Percentiles rank a stretch among this genome's conserved stretches.
phyloP scores from a whole-genome alignment of 2,113 vertebrate species.

The Notothenia rossii region DNA sequence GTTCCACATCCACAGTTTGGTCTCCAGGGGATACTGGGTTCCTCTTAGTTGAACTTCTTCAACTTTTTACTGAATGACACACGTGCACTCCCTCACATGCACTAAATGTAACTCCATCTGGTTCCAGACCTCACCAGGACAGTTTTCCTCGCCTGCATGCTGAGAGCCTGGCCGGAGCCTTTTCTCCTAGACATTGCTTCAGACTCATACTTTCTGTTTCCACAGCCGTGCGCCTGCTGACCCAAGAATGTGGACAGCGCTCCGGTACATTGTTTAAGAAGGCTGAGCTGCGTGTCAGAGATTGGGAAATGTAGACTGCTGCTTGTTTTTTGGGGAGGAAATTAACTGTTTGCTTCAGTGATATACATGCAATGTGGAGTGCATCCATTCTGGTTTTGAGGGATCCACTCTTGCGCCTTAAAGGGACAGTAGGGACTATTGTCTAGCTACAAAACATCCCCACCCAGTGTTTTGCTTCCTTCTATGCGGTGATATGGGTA shows the following conservation, averaged over 20 bases:
- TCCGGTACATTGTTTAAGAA: slow-evolving; percentile 70
- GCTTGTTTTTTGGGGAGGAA: slow-evolving; percentile 1
- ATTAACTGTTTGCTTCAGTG: not conserved
- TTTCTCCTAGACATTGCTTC: slow-evolving; percentile 73
- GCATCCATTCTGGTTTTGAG: not conserved
- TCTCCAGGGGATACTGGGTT: slow-evolving; percentile 50
- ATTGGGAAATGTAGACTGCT: slow-evolving; percentile 48
- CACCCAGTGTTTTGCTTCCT: no score
- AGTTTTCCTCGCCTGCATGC: slow-evolving; percentile 46
- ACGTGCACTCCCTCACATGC: slow-evolving; percentile 4
- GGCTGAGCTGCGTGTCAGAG: slow-evolving; percentile 38
- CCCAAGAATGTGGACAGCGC: slow-evolving; percentile 68
- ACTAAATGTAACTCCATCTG: slow-evolving; percentile 49
- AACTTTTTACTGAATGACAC: slow-evolving; percentile 59
- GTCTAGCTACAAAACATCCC: no score
- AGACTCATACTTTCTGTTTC: slow-evolving; percentile 78
- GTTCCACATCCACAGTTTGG: slow-evolving; percentile 59
- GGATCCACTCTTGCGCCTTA: not conserved
- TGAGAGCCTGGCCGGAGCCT: slow-evolving; percentile 48
- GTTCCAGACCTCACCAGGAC: slow-evolving; percentile 50
- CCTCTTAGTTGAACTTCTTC: slow-evolving; percentile 41
- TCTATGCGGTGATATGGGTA: no score
- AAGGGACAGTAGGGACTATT: not conserved
- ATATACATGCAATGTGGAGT: not conserved
- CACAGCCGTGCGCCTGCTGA: slow-evolving; percentile 74